Percentiles rank a stretch among this genome's conserved stretches.
Conservation (phyloP, 2,113 vertebrate species). For the Gobiocypris rarus region DNA sequence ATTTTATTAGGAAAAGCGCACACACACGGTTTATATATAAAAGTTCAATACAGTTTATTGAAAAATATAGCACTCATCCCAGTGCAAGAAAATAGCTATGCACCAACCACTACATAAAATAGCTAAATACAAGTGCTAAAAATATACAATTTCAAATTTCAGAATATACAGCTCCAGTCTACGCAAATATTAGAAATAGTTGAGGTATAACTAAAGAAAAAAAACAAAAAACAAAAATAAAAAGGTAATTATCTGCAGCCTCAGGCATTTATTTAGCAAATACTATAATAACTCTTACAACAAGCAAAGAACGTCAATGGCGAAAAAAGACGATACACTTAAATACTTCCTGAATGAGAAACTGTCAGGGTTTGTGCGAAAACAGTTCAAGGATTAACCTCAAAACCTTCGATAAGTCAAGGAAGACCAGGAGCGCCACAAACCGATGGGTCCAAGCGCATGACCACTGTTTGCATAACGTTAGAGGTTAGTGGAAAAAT, state of each 20-base stretch:
- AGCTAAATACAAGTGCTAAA: constrained; percentile 63
- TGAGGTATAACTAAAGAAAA: constrained; percentile 59
- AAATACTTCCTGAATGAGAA: constrained; percentile 51
- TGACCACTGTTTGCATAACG: constrained; percentile 54
- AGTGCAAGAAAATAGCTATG: constrained; percentile 64
- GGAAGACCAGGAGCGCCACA: constrained; percentile 4
- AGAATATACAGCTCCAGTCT: constrained; percentile 77
- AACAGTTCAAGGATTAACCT: constrained; percentile 7
- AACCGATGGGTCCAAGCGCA: background rate
- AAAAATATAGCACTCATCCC: constrained; percentile 66
- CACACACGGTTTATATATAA: constrained; percentile 68
- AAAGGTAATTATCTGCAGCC: constrained; percentile 46
- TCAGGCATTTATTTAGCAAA: constrained; percentile 50
- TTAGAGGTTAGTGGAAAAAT: constrained; percentile 36
- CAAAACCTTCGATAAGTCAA: constrained; percentile 20
- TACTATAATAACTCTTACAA: constrained; percentile 26
- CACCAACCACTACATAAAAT: constrained; percentile 71
- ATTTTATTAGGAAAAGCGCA: background rate
- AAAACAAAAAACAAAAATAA: background rate
- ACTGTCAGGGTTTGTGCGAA: constrained; percentile 28
- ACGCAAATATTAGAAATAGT: constrained; percentile 61
- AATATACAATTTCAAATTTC: constrained; percentile 79
- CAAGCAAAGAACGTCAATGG: constrained; percentile 30
- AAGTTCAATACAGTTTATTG: constrained; percentile 65
- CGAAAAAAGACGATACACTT: constrained; percentile 31